Conservation (phyloP, 2,797 vertebrate species). For the Danio jaintianensis region DNA sequence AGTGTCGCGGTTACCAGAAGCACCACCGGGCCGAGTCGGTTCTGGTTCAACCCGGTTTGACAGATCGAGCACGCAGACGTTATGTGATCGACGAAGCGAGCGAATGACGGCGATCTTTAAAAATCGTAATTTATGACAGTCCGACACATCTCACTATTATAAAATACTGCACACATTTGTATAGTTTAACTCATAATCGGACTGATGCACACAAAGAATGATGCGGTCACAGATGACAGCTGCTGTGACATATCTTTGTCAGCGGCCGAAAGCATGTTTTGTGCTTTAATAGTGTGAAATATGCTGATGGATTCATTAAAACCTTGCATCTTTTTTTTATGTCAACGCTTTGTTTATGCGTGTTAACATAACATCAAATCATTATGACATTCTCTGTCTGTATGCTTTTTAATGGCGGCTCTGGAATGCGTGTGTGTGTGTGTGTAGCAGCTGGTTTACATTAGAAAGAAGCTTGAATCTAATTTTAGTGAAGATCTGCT, state of each 20-base stretch:
- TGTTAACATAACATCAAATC: too few relatives aligned
- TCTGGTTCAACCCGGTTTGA: constrained; percentile 23
- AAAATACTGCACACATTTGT: neutral
- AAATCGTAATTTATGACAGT: constrained; percentile 70
- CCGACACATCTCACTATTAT: constrained; percentile 40
- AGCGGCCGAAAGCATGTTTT: neutral
- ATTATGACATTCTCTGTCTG: constrained; percentile 41
- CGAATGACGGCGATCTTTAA: neutral
- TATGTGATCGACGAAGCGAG: constrained; percentile 2
- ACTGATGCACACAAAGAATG: constrained; percentile 18
- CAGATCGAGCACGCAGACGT: constrained; percentile 2
- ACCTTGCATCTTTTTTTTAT: neutral
- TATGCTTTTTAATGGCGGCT: constrained; percentile 71
- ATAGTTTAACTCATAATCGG: neutral
- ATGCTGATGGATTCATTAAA: neutral
- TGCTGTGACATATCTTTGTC: constrained; percentile 6
- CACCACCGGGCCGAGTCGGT: constrained; percentile 59
- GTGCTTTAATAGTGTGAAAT: neutral
- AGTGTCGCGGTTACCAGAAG: constrained; percentile 71
- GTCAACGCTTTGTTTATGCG: too few relatives aligned
- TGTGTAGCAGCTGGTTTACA: constrained; percentile 75
- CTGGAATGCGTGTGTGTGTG: constrained; percentile 66
- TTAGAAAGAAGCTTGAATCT: constrained; percentile 71
- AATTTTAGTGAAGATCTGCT: constrained; percentile 73
- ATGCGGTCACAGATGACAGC: constrained; percentile 38